Conservation (phyloP, 2,113 vertebrate genomes). For the Xiphophorus hellerii region DNA sequence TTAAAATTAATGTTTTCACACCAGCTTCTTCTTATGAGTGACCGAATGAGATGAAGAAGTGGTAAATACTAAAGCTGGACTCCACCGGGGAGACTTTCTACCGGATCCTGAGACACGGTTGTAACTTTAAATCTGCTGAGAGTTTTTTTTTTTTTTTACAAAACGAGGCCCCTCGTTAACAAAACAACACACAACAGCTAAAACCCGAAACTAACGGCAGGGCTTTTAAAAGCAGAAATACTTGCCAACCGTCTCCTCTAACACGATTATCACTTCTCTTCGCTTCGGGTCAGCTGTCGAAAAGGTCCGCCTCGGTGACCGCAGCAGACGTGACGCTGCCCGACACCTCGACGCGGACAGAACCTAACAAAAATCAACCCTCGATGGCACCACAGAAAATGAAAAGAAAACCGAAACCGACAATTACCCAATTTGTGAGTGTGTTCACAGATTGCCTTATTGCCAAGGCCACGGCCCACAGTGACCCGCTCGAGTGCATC, state of each 20-base stretch:
- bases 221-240: conserved; percentile 53
- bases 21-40: not conserved
- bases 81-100: too few species aligned
- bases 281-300: conserved; percentile 35
- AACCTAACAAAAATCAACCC: conserved; percentile 41
- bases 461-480: conserved; percentile 52
- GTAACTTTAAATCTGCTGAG: not conserved
- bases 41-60: not conserved
- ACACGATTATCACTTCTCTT: conserved; percentile 47
- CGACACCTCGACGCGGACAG: conserved; percentile 40
- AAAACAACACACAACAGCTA: conserved; percentile 29
- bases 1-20: not conserved
- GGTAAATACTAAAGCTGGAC: not conserved
- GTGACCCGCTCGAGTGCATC: conserved; percentile 56
- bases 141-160: conserved; percentile 7
- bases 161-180: conserved; percentile 56
- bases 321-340: conserved; percentile 45
- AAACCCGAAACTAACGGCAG: conserved; percentile 38
- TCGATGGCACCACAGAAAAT: not conserved
- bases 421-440: conserved; percentile 53
- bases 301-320: conserved; percentile 53
- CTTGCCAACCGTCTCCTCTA: conserved; percentile 46
- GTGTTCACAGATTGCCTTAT: conserved; percentile 65
- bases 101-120: not conserved
- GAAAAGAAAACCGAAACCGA: conserved; percentile 12